Conservation (phyloP, 2,888 invertebrate species). For the Tethea ocularis region DNA sequence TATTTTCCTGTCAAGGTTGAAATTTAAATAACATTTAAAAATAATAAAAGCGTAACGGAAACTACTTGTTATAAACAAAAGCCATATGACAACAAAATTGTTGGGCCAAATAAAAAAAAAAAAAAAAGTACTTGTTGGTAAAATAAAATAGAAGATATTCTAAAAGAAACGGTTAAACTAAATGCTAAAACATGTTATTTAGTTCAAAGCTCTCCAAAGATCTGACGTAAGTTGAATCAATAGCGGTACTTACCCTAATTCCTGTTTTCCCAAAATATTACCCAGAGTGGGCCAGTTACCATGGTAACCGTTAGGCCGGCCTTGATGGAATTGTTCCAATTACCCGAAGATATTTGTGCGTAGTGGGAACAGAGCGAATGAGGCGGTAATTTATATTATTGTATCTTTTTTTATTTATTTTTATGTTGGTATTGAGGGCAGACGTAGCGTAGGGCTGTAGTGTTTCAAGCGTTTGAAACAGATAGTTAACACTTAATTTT, state of each 20-base stretch:
- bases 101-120: too few relatives aligned
- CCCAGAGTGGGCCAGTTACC: background rate
- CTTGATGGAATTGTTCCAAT: constrained; percentile 12
- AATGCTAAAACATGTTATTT: too few relatives aligned
- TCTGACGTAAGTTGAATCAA: background rate
- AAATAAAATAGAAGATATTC: too few relatives aligned
- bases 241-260: constrained; percentile 2
- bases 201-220: background rate
- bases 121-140: too few relatives aligned
- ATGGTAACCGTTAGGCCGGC: constrained; percentile 1
- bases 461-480: background rate
- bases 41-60: too few relatives aligned
- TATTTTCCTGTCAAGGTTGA: too few relatives aligned
- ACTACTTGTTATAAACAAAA: too few relatives aligned
- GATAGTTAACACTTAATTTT: too few relatives aligned
- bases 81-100: too few relatives aligned
- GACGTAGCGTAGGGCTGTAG: background rate
- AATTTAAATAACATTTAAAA: too few relatives aligned
- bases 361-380: background rate
- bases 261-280: background rate
- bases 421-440: background rate
- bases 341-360: constrained; percentile 7
- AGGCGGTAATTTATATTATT: background rate
- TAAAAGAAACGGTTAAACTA: too few relatives aligned
- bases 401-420: background rate